Conservation (phyloP, 2,888 invertebrate genomes). For the Drosophila falleni region DNA sequence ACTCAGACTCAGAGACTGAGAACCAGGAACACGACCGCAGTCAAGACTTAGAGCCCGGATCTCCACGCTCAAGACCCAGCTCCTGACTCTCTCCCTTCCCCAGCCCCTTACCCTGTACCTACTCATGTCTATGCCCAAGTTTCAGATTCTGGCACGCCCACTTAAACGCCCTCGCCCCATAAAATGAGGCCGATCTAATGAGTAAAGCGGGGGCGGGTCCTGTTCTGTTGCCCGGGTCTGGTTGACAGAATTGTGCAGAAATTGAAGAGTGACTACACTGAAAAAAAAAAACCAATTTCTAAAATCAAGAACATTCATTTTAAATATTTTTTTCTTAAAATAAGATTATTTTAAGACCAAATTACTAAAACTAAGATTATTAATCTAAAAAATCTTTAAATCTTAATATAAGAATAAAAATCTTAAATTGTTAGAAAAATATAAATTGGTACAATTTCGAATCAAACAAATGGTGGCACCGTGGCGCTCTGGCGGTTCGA, state of each 20-base stretch:
- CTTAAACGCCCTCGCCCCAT: conserved; percentile 63
- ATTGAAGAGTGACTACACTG: neutral
- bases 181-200: conserved; percentile 78
- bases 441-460: too few relatives aligned
- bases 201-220: conserved; percentile 49
- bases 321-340: too few relatives aligned
- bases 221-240: conserved; percentile 8
- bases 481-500: too few relatives aligned
- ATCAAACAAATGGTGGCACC: too few relatives aligned
- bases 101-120: neutral
- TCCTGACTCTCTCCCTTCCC: neutral
- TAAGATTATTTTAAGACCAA: too few relatives aligned
- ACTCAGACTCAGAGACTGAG: neutral
- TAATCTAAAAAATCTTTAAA: too few relatives aligned
- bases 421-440: too few relatives aligned
- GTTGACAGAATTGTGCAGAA: conserved; percentile 30
- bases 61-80: neutral
- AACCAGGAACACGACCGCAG: neutral
- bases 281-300: too few relatives aligned
- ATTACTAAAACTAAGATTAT: too few relatives aligned
- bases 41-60: neutral
- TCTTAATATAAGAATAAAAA: too few relatives aligned
- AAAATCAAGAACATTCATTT: too few relatives aligned
- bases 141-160: conserved; percentile 56
- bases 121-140: conserved; percentile 21